phyloP scores from a whole-genome alignment of 2,888 invertebrate genomes.

The Lepidonotus clava region DNA sequence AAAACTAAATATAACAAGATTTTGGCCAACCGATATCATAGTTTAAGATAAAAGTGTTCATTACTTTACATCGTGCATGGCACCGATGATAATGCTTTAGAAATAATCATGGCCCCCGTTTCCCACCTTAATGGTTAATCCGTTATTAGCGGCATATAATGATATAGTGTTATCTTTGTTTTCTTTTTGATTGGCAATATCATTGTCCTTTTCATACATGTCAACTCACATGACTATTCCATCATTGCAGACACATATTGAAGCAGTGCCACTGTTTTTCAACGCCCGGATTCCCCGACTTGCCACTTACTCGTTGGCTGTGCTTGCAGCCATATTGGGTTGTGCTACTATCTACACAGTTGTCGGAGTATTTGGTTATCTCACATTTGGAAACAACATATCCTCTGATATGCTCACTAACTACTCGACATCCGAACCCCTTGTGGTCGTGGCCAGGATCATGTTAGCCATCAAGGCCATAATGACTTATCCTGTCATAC shows the following conservation, averaged over 20 bases:
- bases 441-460: conserved; percentile 57
- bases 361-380: conserved; percentile 58
- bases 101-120: too few relatives aligned
- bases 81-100: too few relatives aligned
- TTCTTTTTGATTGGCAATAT: too few relatives aligned
- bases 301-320: conserved; percentile 20
- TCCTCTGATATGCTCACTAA: conserved; percentile 56
- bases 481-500: conserved; percentile 59
- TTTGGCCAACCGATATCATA: too few relatives aligned
- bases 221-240: too few relatives aligned
- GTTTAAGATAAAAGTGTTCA: too few relatives aligned
- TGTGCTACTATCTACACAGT: conserved; percentile 53
- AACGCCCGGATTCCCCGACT: conserved; percentile 52
- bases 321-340: conserved; percentile 49
- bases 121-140: too few relatives aligned
- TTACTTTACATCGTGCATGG: too few relatives aligned
- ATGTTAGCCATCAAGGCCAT: conserved; percentile 59
- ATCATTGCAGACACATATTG: conserved; percentile 63
- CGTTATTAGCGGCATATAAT: too few relatives aligned
- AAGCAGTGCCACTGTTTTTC: conserved; percentile 60
- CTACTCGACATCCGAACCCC: conserved; percentile 46
- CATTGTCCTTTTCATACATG: too few relatives aligned
- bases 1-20: too few relatives aligned
- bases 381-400: conserved; percentile 58
- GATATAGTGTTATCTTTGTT: too few relatives aligned